These are phyloP conservation scores for Coturnix japonica DNA, from an alignment of 2,113 vertebrate species.

Conservation along the genomic window DNA sequence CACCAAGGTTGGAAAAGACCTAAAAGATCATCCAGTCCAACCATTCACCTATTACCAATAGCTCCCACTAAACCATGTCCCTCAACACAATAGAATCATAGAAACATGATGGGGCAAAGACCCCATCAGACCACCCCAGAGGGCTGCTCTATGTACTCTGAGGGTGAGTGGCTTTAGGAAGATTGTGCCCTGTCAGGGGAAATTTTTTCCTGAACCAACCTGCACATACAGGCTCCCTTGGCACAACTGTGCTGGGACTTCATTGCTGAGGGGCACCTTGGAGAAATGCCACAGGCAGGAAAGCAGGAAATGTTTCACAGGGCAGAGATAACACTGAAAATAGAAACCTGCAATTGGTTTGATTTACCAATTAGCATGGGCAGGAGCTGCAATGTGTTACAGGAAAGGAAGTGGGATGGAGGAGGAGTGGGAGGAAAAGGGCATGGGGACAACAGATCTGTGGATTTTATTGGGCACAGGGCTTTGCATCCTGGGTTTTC, in stretches of 20 bases:
- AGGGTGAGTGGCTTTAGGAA: not conserved
- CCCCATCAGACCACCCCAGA: accelerated
- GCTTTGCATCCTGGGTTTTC: not conserved
- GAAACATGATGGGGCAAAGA: not conserved
- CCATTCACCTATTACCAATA: no score
- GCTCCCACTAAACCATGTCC: no score
- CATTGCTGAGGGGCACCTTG: not conserved
- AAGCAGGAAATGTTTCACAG: conserved; percentile 53
- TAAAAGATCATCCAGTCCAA: no score
- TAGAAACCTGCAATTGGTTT: not conserved
- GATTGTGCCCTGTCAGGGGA: not conserved
- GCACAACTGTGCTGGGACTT: accelerated
- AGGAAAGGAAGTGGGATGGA: conserved; percentile 15
- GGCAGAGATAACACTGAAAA: conserved; percentile 36
- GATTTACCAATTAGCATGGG: not conserved
- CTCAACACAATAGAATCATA: no score
- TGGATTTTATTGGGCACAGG: not conserved
- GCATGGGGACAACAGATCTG: not conserved
- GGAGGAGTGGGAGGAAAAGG: conserved; percentile 1
- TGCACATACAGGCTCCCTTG: accelerated
- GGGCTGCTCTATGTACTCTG: not conserved
- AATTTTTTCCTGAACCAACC: not conserved
- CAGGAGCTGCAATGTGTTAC: not conserved
- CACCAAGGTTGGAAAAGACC: no score
- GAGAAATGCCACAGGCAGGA: not conserved